Evolutionary conservation across 1,140 invertebrate species (phyloP).

Genomic region (Eufriesea mexicana): DNA sequence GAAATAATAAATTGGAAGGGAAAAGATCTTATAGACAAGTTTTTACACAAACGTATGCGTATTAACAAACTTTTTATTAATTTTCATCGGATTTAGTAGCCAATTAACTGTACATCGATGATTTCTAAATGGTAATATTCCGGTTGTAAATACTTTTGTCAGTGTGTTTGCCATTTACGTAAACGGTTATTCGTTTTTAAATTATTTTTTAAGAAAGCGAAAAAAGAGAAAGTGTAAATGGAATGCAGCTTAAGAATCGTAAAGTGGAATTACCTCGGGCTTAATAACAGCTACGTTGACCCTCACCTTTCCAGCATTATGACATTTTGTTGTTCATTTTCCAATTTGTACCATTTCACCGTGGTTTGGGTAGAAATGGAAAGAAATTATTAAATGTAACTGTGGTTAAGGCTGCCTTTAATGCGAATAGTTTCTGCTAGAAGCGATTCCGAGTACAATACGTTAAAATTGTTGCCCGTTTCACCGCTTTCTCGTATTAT

Average conservation of each 20-base stretch:
- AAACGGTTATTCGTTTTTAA: not conserved
- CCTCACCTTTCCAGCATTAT: conserved; percentile 5
- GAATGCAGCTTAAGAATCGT: not conserved
- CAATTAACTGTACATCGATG: no score
- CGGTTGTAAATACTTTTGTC: not conserved
- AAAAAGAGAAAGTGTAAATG: not conserved
- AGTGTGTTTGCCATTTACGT: no score
- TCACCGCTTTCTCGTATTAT: not conserved
- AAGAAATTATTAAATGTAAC: not conserved
- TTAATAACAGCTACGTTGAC: conserved; percentile 7
- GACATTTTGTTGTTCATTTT: not conserved
- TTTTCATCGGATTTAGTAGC: no score
- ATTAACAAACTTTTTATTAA: no score
- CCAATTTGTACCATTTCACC: not conserved
- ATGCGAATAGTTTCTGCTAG: not conserved
- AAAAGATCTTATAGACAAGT: no score
- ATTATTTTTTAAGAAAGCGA: not conserved
- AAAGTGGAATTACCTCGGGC: conserved; percentile 4
- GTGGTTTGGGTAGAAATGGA: not conserved
- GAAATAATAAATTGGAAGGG: not conserved
- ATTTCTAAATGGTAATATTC: not conserved
- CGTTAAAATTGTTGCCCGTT: not conserved
- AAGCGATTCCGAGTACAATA: not conserved
- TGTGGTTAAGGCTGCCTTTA: not conserved
- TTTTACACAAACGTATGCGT: no score